Conservation (phyloP, 2,888 invertebrate species). For the Cyaniris semiargus region DNA sequence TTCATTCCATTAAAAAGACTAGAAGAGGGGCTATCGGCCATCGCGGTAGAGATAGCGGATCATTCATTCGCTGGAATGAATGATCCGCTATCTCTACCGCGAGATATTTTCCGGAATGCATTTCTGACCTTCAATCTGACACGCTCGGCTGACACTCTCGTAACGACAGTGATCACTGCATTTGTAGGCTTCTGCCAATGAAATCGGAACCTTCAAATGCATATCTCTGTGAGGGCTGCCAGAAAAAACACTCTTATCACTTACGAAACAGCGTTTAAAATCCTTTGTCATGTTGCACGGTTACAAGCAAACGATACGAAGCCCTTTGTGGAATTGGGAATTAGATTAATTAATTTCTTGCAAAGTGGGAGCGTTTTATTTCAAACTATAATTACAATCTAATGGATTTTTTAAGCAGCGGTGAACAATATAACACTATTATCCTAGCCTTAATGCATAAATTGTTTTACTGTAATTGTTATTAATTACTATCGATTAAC, state of each 20-base stretch:
- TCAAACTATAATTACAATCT: conserved; percentile 25
- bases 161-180: conserved; percentile 54
- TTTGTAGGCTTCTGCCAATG: conserved; percentile 63
- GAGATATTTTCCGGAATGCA: conserved; percentile 49
- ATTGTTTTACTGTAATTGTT: background rate
- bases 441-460: background rate
- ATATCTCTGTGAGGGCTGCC: conserved; percentile 39
- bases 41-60: no score
- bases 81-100: conserved; percentile 40
- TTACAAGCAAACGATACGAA: conserved; percentile 58
- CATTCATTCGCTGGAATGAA: background rate
- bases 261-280: conserved; percentile 43
- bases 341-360: conserved; percentile 35
- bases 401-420: background rate
- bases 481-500: background rate
- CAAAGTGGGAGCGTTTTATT: background rate
- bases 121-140: conserved; percentile 49
- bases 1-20: no score
- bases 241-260: conserved; percentile 48
- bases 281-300: conserved; percentile 41
- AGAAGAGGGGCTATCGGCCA: no score
- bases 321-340: conserved; percentile 55
- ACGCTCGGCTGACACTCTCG: conserved; percentile 48
- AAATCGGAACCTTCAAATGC: conserved; percentile 59
- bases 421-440: background rate